Evolutionary conservation across 2,888 invertebrate genomes (phyloP).

Genomic region (Cheiracanthium punctorium): DNA sequence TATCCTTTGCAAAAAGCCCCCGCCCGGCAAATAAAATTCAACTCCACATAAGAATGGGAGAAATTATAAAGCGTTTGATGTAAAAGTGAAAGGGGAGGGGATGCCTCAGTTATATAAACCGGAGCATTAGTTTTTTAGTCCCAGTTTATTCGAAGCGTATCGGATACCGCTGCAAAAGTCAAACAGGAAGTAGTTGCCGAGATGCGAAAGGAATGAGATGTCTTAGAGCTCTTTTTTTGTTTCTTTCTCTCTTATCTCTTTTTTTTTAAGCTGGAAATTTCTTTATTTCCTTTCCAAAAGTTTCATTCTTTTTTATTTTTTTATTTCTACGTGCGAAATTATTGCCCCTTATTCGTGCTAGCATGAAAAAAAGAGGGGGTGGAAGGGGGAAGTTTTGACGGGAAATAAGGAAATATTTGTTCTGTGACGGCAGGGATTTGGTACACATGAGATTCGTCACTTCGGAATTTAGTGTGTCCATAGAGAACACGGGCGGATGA

Average conservation of each 20-base stretch:
- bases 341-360: background rate
- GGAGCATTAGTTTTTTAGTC: slow-evolving; percentile 23
- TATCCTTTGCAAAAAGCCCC: no score
- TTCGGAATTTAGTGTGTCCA: no score
- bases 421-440: background rate
- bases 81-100: background rate
- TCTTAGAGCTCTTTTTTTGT: background rate
- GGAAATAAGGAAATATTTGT: background rate
- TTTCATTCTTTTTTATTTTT: background rate
- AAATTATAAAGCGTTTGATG: no score
- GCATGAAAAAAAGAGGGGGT: no score
- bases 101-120: background rate
- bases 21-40: background rate
- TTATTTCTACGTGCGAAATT: background rate
- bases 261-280: no score
- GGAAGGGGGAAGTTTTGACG: background rate
- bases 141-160: slow-evolving; percentile 56
- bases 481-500: no score
- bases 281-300: no score
- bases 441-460: background rate
- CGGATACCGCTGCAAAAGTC: slow-evolving; percentile 46
- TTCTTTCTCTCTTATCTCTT: background rate
- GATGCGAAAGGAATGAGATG: slow-evolving; percentile 16
- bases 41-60: background rate
- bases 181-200: slow-evolving; percentile 58